Base-by-base conservation (phyloP, 1,140 invertebrate genomes). In the Atta colombica region DNA sequence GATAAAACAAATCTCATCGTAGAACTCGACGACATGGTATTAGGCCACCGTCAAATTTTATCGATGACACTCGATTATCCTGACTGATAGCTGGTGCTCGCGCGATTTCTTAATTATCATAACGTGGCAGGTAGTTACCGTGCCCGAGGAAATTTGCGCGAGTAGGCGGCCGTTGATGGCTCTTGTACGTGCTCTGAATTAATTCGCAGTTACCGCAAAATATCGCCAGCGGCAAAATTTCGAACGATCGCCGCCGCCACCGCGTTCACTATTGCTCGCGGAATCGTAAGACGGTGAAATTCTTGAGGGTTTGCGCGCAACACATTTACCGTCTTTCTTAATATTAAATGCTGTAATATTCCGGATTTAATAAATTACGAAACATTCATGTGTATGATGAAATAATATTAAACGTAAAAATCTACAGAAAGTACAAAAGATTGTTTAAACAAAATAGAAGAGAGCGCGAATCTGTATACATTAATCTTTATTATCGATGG, bases 101-200 rank as follows among this genome's bases (percentile, higher is more conserved):
- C n/a, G n/a, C 21, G 85, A 84, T 39, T 86, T 81, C 68, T 28
- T 61, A 80, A 88, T 89, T 89, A 89, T 87, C 87, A 90, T 89
- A 90, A 88, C 49, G 63, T 63, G 71, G 45, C 51, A 77, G 65
- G 39, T 81, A 86, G 53, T 61, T 69, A 58, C 14, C 25, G 28
- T 12, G 18, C 39, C 66, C 16, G 66, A 63, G 53, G 53, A 77
- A 71, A 86, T 51, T 63, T 55, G 85, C 84, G 35, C 51, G 65
- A 60, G 49, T 75, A 74, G 60, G 12, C 25, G 63, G 35, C 45
- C 55, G 60, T 87, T 87, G 85, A 88, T 81, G 69, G 25, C 49
- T 39, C 66, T 60, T 63, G 35, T 51, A 82, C 65, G 16, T 51
- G 84, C n/a, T 49, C 53, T 63, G 85, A 86, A 86, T 86, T 81